These are phyloP conservation scores for Myotis daubentonii DNA, from an alignment of 2,797 vertebrate species.

Conservation along the genomic window DNA sequence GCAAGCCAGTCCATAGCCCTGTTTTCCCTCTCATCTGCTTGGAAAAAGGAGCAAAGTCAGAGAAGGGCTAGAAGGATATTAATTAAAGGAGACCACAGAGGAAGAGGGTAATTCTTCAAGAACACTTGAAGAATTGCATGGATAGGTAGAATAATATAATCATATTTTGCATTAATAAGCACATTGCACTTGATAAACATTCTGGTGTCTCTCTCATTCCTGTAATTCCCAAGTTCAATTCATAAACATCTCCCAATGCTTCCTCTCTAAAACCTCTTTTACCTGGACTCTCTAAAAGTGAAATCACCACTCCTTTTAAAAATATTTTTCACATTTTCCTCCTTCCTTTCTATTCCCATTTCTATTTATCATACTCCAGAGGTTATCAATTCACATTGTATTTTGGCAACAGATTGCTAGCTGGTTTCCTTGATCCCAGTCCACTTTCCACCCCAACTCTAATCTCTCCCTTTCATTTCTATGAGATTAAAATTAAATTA, in stretches of 20 bases:
- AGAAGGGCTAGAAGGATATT: background rate
- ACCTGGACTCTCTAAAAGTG: background rate
- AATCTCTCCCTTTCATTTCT: slow-evolving; percentile 16
- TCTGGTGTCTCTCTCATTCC: background rate
- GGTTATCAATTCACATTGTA: background rate
- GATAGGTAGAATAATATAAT: background rate
- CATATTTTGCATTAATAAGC: background rate
- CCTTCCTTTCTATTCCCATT: background rate
- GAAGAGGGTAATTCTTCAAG: no score
- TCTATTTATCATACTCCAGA: background rate
- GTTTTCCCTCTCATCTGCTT: background rate
- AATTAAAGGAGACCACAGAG: background rate
- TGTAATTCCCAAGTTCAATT: background rate
- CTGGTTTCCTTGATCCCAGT: background rate
- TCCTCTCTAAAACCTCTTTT: background rate
- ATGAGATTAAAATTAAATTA: background rate
- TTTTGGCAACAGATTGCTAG: background rate
- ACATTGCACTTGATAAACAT: background rate
- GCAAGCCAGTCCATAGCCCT: background rate
- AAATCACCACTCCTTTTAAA: background rate
- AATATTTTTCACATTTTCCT: background rate
- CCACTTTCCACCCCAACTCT: background rate
- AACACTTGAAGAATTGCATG: background rate
- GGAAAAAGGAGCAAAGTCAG: background rate
- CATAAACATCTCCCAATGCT: background rate